Base-by-base conservation (phyloP, 2,113 vertebrate genomes). In the Thinocorus orbignyianus region DNA sequence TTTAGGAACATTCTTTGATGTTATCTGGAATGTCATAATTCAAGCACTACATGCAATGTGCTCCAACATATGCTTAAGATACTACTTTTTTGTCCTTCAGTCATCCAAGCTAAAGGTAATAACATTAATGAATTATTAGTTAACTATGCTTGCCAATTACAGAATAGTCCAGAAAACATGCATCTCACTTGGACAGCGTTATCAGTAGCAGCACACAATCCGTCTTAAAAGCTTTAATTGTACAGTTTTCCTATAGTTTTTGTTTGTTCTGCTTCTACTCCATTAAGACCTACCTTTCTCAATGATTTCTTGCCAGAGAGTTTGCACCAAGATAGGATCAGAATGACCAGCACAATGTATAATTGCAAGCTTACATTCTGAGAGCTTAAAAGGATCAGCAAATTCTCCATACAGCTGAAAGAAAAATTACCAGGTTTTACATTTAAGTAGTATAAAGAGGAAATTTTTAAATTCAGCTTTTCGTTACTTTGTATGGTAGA, bases 281-380 rank as follows among this genome's bases (percentile, higher is more conserved):
- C 22, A 20, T 35, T n/a, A 60, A 83, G 23, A 94, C 97, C 85
- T 91, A 98, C 99, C 99, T 98, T 99, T 99, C 57, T 99, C 99
- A 93, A 99, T 98, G 93, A 99, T 99, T 97, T 99, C 99, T 97
- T 99, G 99, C 99, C 99, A 99, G 77, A 99, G 98, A 5, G 98
- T 99, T 88, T 99, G 99, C 30, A 99, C 99, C 93, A 99, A 98
- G 89, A 99, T 99, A 23, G 98, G 98, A 94, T 99, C 99, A 11
- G 99, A 99, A 97, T 99, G 99, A 79, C 99, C 99, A 0, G 99
- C 99, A 60, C 99, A 99, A 96, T 99, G 99, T 97, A 99, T 99
- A 96, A 99, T 99, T 83, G 99, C 99, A 97, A 99, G 98, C 91
- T 99, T 99, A 97, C 99, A 99, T 91, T 99, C 99, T 0, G 99